Evolutionary conservation across 2,113 vertebrate genomes (phyloP), one percentile per base, ranked within the genome.

Genomic region (Tringa solitaria): DNA sequence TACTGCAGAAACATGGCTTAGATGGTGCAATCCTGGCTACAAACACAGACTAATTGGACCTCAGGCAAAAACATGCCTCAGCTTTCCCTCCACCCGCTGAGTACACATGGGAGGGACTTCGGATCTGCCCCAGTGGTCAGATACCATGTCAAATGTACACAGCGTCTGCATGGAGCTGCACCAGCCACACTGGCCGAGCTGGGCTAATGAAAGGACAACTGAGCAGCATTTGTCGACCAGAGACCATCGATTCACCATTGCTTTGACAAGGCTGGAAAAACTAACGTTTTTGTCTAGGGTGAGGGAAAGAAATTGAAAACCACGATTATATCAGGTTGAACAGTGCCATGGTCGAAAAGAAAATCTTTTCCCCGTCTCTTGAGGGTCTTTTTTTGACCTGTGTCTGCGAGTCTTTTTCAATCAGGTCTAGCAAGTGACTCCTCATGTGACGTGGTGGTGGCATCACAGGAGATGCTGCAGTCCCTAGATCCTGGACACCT

Each of bases 371-470:
- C 46, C 13, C 1, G 1, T 46, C 45, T 83, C 68, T 33, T 28
- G 23, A 91, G 30, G 33, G 54, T 59, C 51, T 77, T 69, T 80
- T 69, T 45, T 24, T 39, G 2, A 61, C 48, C 32, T 77, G 24
- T 28, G 7, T 24, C 41, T 6, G 4, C 60, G 7, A 12, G 22
- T 50, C 5, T 74, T 57, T 86, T 39, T 84, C 54, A 64, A 9
- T 28, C 45, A 64, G 22, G 24, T 65, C 57, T 76, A 57, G 33
- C 0, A 2, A 68, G n/a, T 33, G 10, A 22, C 20, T 63, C 46
- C 56, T 73, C 7, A 16, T 6, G 27, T 23, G 45, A 68, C 0
- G 0, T 50, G 35, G 50, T 56, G 22, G 69, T 82, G 24, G 51
- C 48, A 59, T 23, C 74, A 76, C 56, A 63, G 1, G 10, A 59